Base-by-base conservation (phyloP, 2,113 vertebrate genomes). In the Etheostoma spectabile region DNA sequence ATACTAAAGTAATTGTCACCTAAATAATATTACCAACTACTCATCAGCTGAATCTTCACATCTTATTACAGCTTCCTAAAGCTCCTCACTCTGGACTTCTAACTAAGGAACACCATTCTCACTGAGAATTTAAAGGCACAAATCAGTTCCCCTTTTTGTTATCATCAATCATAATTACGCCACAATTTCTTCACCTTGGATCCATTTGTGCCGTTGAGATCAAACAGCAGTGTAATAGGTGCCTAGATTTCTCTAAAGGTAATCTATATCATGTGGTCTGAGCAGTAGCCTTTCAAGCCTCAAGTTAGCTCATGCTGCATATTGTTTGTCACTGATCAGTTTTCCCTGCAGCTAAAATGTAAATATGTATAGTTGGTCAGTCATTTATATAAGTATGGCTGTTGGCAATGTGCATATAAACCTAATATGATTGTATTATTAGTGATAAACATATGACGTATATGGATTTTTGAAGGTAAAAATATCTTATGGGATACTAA, bases 131-230 rank as follows among this genome's bases (percentile, higher is more conserved):
- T 83, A 92, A 92, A 93, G 94, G 94, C 95, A 92, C 73, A 72
- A 88, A 86, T 94, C 94, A 96, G 96, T 96, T 95, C 94, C 84
- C 53, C 90, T 91, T 94, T 71, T 52, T 86, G 89, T 79, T 94
- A 93, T 94, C 96, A 98, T 98, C 95, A 95, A 97, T 98, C 97
- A 97, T 95, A 96, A 95, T 95, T 95, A 96, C 95, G 93, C 96
- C 55, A 96, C 96, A 95, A 95, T 96, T 97, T 97, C 97, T 96
- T 98, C 97, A 97, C 97, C 96, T 98, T 98, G 97, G 96, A 98
- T 97, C 97, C 97, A 98, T 98, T 98, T 98, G 95, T 96, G 95
- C 96, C 96, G 93, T 87, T 91, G 91, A 97, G 96, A 97, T 98
- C 97, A 98, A 97, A 97, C 96, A 93, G 96, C 77, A 63, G 80